phyloP scores from a whole-genome alignment of 1,140 invertebrate genomes.

The Lucilia sericata region DNA sequence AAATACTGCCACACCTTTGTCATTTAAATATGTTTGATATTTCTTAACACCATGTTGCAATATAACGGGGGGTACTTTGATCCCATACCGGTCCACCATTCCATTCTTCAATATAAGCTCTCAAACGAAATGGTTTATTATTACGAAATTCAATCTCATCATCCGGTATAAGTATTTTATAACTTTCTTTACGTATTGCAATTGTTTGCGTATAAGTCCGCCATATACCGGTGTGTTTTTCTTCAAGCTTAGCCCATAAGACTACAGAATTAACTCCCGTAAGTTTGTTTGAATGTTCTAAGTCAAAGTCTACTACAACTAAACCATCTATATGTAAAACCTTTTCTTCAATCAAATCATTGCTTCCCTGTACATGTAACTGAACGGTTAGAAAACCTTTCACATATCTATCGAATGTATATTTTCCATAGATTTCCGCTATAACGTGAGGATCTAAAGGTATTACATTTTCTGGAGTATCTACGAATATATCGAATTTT shows the following conservation, averaged over 20 bases:
- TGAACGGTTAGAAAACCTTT: slow-evolving; percentile 79
- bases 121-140: slow-evolving; percentile 84
- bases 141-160: slow-evolving; percentile 89
- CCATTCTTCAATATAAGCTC: slow-evolving; percentile 68
- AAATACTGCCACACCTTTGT: slow-evolving; percentile 78
- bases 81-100: slow-evolving; percentile 78
- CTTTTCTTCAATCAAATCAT: slow-evolving; percentile 68
- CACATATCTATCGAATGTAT: slow-evolving; percentile 79
- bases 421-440: slow-evolving; percentile 82
- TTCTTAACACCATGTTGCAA: slow-evolving; percentile 26
- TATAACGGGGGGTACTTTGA: slow-evolving; percentile 49
- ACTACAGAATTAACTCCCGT: slow-evolving; percentile 69
- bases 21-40: slow-evolving; percentile 64
- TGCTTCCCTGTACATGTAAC: slow-evolving; percentile 69
- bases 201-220: slow-evolving; percentile 83
- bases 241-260: slow-evolving; percentile 80
- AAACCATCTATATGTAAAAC: slow-evolving; percentile 79
- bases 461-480: slow-evolving; percentile 82
- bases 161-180: slow-evolving; percentile 84
- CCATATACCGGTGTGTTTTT: slow-evolving; percentile 77
- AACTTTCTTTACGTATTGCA: slow-evolving; percentile 83
- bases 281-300: slow-evolving; percentile 71
- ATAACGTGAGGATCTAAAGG: slow-evolving; percentile 82
- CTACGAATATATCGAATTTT: slow-evolving; percentile 89
- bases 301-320: slow-evolving; percentile 77